Evolutionary conservation across 2,888 invertebrate genomes (phyloP).

Genomic region (Acleris literana): DNA sequence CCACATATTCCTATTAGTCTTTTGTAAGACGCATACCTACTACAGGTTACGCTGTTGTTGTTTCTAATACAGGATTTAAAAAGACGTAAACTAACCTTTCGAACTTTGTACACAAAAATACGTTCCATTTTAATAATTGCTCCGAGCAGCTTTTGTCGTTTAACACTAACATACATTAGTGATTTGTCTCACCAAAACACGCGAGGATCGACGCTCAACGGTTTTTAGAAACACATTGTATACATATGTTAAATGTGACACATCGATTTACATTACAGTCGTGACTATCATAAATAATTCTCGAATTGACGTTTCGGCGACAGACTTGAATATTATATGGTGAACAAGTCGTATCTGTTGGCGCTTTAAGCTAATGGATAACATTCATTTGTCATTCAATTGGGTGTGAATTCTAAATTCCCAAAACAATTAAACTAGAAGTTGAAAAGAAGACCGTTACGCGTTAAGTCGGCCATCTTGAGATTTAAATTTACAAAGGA

Average conservation of each 20-base stretch:
- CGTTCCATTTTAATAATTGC: not conserved
- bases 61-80: too few species aligned
- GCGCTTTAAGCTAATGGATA: slow-evolving; percentile 23
- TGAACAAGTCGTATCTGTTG: slow-evolving; percentile 5
- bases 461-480: slow-evolving; percentile 53
- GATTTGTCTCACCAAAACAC: slow-evolving; percentile 16
- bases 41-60: too few species aligned
- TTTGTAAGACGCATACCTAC: too few species aligned
- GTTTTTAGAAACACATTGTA: slow-evolving; percentile 19
- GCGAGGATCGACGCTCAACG: slow-evolving; percentile 9
- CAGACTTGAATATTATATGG: slow-evolving; percentile 28
- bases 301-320: slow-evolving; percentile 21
- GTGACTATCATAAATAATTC: slow-evolving; percentile 46
- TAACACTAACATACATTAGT: not conserved
- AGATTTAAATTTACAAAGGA: slow-evolving; percentile 47
- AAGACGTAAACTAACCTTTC: too few species aligned
- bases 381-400: slow-evolving; percentile 23
- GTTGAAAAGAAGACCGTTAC: slow-evolving; percentile 55
- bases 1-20: too few species aligned
- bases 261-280: slow-evolving; percentile 42
- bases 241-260: slow-evolving; percentile 23
- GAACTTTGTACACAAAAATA: not conserved
- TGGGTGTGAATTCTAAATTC: slow-evolving; percentile 22
- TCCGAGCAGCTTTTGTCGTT: not conserved
- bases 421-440: slow-evolving; percentile 20